Evolutionary conservation across 2,797 vertebrate genomes (phyloP).

Genomic region (Schizopygopsis pylzovi): DNA sequence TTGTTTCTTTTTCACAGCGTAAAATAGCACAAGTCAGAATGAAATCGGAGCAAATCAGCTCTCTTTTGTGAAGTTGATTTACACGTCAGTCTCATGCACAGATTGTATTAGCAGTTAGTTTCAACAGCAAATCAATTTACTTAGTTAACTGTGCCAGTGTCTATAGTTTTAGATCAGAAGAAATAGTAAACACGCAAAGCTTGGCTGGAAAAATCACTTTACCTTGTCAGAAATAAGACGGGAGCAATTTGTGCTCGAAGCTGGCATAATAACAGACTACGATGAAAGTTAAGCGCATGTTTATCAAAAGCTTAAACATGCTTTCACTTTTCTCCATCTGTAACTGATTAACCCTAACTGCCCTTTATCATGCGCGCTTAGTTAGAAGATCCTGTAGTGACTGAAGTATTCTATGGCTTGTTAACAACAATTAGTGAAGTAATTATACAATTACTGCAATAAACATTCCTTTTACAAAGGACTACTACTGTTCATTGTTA

Average conservation of each 20-base stretch:
- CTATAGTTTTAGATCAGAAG: neutral
- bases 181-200: neutral
- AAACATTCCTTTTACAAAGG: constrained; percentile 71
- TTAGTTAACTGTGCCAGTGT: neutral
- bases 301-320: constrained; percentile 70
- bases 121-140: neutral
- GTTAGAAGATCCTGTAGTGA: constrained; percentile 74
- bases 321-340: constrained; percentile 73
- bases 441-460: constrained; percentile 86
- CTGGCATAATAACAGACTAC: constrained; percentile 68
- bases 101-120: constrained; percentile 17
- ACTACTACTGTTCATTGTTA: constrained; percentile 70
- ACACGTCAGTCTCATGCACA: constrained; percentile 76
- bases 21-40: constrained; percentile 76
- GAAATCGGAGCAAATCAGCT: constrained; percentile 70
- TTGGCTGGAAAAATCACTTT: neutral
- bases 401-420: constrained; percentile 78
- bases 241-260: constrained; percentile 68
- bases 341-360: constrained; percentile 79
- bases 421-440: constrained; percentile 86
- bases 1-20: constrained; percentile 56
- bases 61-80: constrained; percentile 74
- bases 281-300: constrained; percentile 76
- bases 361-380: constrained; percentile 75
- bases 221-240: constrained; percentile 68